phyloP scores from a whole-genome alignment of 53 echinoderm and acorn worm species.

The Pentamera pediparva region DNA sequence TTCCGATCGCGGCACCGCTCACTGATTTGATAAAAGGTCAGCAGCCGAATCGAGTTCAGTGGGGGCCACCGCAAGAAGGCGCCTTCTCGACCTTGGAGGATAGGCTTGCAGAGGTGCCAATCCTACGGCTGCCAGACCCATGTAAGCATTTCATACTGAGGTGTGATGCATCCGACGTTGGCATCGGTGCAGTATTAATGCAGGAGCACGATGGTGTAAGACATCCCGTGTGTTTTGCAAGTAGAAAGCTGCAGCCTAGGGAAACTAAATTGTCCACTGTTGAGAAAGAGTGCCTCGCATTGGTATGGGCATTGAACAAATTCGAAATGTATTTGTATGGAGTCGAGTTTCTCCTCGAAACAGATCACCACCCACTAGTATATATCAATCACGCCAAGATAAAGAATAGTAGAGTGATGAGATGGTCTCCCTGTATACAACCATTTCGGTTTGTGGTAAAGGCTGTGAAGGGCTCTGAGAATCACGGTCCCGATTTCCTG shows the following conservation, averaged over 20 bases:
- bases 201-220: neutral
- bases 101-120: neutral
- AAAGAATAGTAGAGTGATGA: slow-evolving; percentile 30
- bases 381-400: slow-evolving; percentile 27
- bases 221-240: slow-evolving; percentile 13
- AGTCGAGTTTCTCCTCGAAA: slow-evolving; percentile 35
- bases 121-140: neutral
- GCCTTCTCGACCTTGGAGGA: neutral
- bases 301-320: slow-evolving; percentile 19
- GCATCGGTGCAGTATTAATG: slow-evolving; percentile 13
- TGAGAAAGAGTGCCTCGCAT: neutral
- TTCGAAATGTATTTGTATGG: slow-evolving; percentile 35
- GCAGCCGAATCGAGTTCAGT: slow-evolving; percentile 15
- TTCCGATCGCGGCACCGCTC: slow-evolving; percentile 39
- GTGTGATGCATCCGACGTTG: slow-evolving; percentile 4
- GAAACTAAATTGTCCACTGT: neutral
- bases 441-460: slow-evolving; percentile 33
- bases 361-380: slow-evolving; percentile 29
- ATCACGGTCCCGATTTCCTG: slow-evolving; percentile 33
- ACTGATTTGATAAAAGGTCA: slow-evolving; percentile 45
- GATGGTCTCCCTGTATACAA: slow-evolving; percentile 36
- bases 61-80: slow-evolving; percentile 11
- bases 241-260: slow-evolving; percentile 7
- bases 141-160: neutral
- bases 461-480: slow-evolving; percentile 34